Evolutionary conservation across 1,140 invertebrate genomes (phyloP).

Genomic region (Camponotus pennsylvanicus): DNA sequence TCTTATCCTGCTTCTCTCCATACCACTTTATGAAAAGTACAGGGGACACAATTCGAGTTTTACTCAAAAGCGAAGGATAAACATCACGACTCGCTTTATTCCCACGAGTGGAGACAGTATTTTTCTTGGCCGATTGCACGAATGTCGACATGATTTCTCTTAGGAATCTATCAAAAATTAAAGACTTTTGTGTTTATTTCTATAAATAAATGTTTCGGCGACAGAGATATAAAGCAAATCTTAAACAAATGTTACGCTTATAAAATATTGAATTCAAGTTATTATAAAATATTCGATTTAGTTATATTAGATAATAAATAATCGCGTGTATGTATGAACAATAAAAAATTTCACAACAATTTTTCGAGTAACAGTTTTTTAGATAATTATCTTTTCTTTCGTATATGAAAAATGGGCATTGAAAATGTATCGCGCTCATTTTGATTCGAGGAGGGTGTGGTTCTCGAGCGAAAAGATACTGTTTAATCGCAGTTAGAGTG

Average conservation of each 20-base stretch:
- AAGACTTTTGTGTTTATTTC: conserved; percentile 44
- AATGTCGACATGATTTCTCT: conserved; percentile 56
- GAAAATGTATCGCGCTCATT: background rate
- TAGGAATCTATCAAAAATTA: conserved; percentile 61
- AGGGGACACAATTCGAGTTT: conserved; percentile 48
- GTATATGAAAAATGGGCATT: no score
- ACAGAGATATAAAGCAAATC: conserved; percentile 3
- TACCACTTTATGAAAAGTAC: conserved; percentile 12
- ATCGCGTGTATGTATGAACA: no score
- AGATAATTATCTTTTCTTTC: background rate
- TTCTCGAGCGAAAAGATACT: conserved; percentile 14
- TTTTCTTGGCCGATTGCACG: conserved; percentile 49
- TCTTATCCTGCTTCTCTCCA: conserved; percentile 28
- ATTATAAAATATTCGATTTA: background rate
- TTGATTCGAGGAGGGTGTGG: background rate
- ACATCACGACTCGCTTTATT: conserved; percentile 59
- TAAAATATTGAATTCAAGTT: background rate
- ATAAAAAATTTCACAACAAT: background rate
- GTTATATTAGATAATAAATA: background rate
- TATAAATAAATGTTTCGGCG: conserved; percentile 32
- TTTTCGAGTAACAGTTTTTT: background rate
- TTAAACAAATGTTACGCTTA: conserved; percentile 12
- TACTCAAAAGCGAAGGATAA: conserved; percentile 58
- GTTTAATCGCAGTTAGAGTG: conserved; percentile 31
- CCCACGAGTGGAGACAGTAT: conserved; percentile 56